Evolutionary conservation across 1,140 invertebrate genomes (phyloP).

Genomic region (Meloidogyne hapla): DNA sequence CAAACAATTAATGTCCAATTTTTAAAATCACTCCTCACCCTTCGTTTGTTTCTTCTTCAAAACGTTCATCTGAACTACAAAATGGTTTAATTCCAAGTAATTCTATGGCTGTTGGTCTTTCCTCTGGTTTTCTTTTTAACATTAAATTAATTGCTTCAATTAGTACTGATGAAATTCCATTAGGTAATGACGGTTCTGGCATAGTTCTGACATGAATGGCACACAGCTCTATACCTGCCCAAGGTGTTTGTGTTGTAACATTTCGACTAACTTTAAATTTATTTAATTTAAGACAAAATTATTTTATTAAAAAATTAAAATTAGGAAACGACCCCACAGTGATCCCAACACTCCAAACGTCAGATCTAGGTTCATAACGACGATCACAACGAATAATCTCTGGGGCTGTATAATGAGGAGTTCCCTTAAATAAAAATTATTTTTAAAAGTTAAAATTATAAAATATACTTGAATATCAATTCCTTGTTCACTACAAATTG

Average conservation of each 20-base stretch:
- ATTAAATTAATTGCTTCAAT: not conserved
- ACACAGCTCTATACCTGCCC: conserved; percentile 38
- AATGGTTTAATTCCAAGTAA: not conserved
- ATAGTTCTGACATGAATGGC: not conserved
- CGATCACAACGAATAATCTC: conserved; percentile 41
- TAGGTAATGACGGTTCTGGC: not conserved
- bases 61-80: not conserved
- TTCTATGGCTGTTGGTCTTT: not conserved
- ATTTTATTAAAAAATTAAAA: not conserved
- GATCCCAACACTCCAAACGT: conserved; percentile 48
- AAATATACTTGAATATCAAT: conserved; percentile 37
- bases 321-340: conserved; percentile 15
- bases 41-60: not conserved
- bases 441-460: not conserved
- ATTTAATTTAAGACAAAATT: conserved; percentile 13
- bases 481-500: conserved; percentile 51
- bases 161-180: not conserved
- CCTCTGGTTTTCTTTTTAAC: not conserved
- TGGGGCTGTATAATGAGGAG: conserved; percentile 45
- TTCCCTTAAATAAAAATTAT: conserved; percentile 18
- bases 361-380: conserved; percentile 42
- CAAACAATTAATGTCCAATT: not conserved
- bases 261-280: conserved; percentile 34
- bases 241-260: conserved; percentile 46
- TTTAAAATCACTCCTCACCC: not conserved